A percentile compares a stretch with the other conserved stretches of the same genome.
These are phyloP conservation scores for Oxygymnocypris stewartii DNA, from an alignment of 2,113 vertebrate genomes.

Conservation along the genomic window DNA sequence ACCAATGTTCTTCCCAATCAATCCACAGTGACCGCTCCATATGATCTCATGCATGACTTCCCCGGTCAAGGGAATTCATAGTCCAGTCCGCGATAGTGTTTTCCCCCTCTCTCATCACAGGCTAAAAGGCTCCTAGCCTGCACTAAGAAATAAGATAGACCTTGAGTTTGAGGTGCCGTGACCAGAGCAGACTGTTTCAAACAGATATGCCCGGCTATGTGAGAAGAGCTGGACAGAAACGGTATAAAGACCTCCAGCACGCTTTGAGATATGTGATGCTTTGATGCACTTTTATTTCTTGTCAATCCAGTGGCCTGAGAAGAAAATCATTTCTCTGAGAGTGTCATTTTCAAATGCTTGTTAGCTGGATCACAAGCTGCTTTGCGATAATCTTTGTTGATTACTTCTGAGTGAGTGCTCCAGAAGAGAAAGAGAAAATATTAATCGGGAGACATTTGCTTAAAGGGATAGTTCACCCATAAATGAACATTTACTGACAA, in stretches of 20 bases:
- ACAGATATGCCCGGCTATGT: not conserved
- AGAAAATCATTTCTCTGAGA: not conserved
- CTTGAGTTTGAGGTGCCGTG: not conserved
- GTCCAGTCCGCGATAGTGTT: not conserved
- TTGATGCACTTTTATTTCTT: not conserved
- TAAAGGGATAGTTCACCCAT: constrained; percentile 1
- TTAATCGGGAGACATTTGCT: not conserved
- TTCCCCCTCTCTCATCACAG: constrained; percentile 11
- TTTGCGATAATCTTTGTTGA: constrained; percentile 9
- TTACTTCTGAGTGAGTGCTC: not conserved
- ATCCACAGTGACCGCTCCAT: not conserved
- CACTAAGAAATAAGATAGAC: constrained; percentile 11
- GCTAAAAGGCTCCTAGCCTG: not conserved
- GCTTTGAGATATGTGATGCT: not conserved
- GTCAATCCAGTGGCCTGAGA: not conserved
- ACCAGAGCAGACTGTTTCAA: not conserved
- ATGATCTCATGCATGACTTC: constrained; percentile 23
- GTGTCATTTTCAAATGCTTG: not conserved
- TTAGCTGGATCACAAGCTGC: constrained; percentile 6
- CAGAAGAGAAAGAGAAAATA: not conserved
- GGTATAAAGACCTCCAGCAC: not conserved
- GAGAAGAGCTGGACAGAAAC: constrained; percentile 17
- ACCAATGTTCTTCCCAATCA: constrained; percentile 1
- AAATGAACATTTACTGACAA: not conserved
- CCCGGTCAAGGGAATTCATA: not conserved